phyloP scores from a whole-genome alignment of 2,797 vertebrate genomes.

The Phoeniculus purpureus region DNA sequence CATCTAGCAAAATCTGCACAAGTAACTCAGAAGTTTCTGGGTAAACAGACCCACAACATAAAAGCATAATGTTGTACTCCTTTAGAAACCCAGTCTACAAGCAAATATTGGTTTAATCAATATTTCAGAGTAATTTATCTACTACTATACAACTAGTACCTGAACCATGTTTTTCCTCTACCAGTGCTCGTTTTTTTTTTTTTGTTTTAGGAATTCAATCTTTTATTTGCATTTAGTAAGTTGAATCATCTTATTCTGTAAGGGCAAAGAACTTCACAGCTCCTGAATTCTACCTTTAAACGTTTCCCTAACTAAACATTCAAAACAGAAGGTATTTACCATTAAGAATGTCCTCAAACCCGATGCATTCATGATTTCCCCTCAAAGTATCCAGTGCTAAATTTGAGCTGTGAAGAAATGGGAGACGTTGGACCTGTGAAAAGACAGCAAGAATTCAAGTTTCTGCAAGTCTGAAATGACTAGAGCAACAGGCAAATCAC shows the following conservation, averaged over 20 bases:
- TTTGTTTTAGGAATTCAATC: not conserved
- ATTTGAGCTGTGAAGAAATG: slow-evolving; percentile 93
- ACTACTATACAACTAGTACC: not conserved
- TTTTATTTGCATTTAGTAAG: not conserved
- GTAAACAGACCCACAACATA: not conserved
- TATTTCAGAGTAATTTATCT: not conserved
- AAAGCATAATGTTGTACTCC: not conserved
- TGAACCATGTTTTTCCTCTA: not conserved
- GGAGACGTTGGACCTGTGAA: slow-evolving; percentile 90
- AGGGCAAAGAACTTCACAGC: not conserved
- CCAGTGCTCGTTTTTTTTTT: not conserved
- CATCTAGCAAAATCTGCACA: not conserved
- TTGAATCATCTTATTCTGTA: not conserved
- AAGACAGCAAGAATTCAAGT: not conserved
- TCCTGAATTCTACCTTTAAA: not conserved
- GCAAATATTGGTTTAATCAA: not conserved
- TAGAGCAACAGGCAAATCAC: not conserved
- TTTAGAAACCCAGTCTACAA: not conserved
- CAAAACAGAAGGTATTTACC: slow-evolving; percentile 76
- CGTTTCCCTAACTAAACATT: not conserved
- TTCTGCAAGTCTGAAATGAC: not conserved
- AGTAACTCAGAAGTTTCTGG: not conserved
- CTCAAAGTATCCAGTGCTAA: slow-evolving; percentile 90
- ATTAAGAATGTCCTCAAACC: slow-evolving; percentile 95
- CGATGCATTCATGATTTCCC: slow-evolving; percentile 87